A percentile compares a stretch with the other conserved stretches of the same genome.
Evolutionary conservation across 2,113 vertebrate genomes (phyloP).

Genomic region (Gambusia affinis): DNA sequence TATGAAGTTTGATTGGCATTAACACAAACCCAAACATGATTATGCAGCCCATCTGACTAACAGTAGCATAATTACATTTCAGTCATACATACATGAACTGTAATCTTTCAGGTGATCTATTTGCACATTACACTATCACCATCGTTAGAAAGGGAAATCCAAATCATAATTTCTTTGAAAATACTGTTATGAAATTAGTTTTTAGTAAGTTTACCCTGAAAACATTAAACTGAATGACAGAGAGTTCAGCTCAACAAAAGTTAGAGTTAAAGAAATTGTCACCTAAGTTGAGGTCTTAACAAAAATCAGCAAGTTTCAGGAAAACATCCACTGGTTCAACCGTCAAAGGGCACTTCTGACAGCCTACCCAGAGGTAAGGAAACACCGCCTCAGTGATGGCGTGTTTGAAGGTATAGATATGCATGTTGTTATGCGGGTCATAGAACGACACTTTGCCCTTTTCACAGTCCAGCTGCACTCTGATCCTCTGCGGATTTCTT

Average conservation of each 20-base stretch:
- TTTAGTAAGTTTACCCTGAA: not conserved
- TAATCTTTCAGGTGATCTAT: not conserved
- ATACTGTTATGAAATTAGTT: not conserved
- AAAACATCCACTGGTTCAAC: conserved; percentile 57
- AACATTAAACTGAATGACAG: not conserved
- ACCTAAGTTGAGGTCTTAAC: not conserved
- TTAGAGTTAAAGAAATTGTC: not conserved
- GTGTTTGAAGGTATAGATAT: conserved; percentile 77
- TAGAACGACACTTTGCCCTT: conserved; percentile 67
- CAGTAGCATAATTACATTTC: not conserved
- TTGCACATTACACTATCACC: not conserved
- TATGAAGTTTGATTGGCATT: not conserved
- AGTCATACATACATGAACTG: not conserved
- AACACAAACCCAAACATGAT: not conserved
- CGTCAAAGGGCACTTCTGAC: conserved; percentile 61
- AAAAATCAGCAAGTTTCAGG: conserved; percentile 26
- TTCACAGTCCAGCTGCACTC: conserved; percentile 73
- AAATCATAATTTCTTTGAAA: not conserved
- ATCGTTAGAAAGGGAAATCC: not conserved
- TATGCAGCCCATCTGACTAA: not conserved
- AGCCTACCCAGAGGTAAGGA: conserved; percentile 78
- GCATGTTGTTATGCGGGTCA: conserved; percentile 37
- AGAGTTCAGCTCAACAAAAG: not conserved
- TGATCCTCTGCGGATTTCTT: conserved; percentile 56
- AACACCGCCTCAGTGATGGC: conserved; percentile 64